Evolutionary conservation across 2,797 vertebrate species (phyloP).

Genomic region (Dipus sagitta): DNA sequence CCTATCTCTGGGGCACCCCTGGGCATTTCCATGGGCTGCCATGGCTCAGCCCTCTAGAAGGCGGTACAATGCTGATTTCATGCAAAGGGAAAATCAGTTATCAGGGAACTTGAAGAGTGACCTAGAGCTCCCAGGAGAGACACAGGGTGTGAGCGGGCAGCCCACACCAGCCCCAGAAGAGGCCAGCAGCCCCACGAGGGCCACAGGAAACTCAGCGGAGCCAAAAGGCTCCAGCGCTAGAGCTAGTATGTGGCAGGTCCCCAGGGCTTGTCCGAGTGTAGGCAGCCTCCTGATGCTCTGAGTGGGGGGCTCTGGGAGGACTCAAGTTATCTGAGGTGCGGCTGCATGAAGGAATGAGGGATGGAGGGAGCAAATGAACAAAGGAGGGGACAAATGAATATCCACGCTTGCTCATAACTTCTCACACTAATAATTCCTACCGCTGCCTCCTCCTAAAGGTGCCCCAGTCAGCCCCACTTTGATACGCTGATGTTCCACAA

Average conservation of each 20-base stretch:
- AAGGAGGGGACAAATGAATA: neutral
- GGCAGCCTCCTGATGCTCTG: fast-evolving
- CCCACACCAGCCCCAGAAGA: neutral
- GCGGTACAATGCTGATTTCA: neutral
- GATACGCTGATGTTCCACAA: neutral
- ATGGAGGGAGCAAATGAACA: neutral
- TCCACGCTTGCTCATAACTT: neutral
- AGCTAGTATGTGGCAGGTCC: neutral
- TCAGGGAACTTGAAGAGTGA: neutral
- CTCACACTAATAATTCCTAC: too few species aligned
- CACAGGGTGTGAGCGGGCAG: neutral
- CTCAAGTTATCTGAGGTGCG: neutral
- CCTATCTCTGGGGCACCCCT: neutral
- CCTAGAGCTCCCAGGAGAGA: neutral
- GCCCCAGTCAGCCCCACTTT: slow-evolving; percentile 21
- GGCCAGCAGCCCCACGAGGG: neutral
- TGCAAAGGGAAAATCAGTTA: neutral
- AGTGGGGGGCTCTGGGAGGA: neutral
- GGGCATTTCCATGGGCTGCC: neutral
- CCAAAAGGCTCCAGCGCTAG: neutral
- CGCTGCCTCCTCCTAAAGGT: neutral
- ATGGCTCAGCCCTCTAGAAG: neutral
- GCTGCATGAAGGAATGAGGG: too few species aligned
- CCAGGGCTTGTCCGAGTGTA: neutral
- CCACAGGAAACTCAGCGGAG: neutral